Evolutionary conservation across 2,797 vertebrate species (phyloP), one percentile per base, ranked within the genome.

Genomic region (Acrossocheilus fasciatus): DNA sequence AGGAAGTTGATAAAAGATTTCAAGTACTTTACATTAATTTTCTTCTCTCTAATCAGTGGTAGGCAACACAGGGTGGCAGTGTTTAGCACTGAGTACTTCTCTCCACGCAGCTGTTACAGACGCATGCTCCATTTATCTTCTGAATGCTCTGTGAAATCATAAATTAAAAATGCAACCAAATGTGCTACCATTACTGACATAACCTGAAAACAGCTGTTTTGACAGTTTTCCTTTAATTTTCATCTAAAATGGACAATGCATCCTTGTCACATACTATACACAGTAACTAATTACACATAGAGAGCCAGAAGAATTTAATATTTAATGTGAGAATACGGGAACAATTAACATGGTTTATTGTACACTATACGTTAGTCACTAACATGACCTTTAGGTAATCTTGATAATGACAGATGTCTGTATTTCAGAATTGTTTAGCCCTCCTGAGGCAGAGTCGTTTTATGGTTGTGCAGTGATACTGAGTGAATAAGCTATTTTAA

Each of bases 121-220:
- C 2, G 8, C 45, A 75, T 75, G 45, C 73, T 75, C 73, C 45
- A 75, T 18, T 52, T 75, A 50, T 20, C 73, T 34, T 34, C 4
- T 18, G 17, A 76, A 76, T 75, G 73, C 47, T 34, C 26, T 75
- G 45, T 75, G 45, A 20, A 75, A 34, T 52, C 47, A 75, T 17
- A 75, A 20, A 75, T 52, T 75, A 52, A 52, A 52, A 75, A 52
- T 26, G 12, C 26, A 30, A 34, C 45, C 15, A 75, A 75, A 75
- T 30, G 47, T 18, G 26, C 45, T 30, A 52, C 15, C 15, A 3
- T 68, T 68, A 36, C 64, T 36, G 30, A 68, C 30, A 20, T 34
- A 75, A 50, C 8, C 26, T 34, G 73, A 75, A 50, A 75, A 50
- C n/a, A 74, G 14, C 47, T 72, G 2, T 70, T 70, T 70, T 12